Percentiles rank a stretch among this genome's conserved stretches.
These are phyloP conservation scores for Fukomys damarensis DNA, from an alignment of 2,113 vertebrate genomes.

Conservation along the genomic window DNA sequence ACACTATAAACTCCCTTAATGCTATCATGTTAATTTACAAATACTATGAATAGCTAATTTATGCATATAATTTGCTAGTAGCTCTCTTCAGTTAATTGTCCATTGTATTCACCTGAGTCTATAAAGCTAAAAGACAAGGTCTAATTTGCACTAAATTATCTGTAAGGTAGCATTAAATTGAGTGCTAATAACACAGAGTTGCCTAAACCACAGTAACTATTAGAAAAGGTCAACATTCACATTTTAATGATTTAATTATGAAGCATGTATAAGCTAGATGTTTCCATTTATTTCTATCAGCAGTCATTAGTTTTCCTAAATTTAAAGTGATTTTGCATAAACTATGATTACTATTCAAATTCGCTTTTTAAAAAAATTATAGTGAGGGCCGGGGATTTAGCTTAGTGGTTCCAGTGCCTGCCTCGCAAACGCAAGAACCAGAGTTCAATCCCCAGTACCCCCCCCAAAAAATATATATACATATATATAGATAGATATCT, in stretches of 20 bases:
- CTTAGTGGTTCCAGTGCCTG: too few species aligned
- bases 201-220: constrained; percentile 11
- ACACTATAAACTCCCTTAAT: neutral
- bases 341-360: neutral
- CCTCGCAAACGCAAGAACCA: too few species aligned
- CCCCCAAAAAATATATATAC: too few species aligned
- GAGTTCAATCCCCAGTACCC: too few species aligned
- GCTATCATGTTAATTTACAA: neutral
- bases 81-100: neutral
- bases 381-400: too few species aligned
- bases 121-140: neutral
- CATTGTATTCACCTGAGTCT: neutral
- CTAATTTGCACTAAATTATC: neutral
- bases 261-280: neutral
- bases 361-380: neutral
- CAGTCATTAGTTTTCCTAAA: neutral
- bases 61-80: neutral
- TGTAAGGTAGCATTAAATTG: neutral
- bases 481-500: too few species aligned
- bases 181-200: constrained; percentile 10
- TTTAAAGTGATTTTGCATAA: constrained; percentile 27
- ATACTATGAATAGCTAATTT: neutral
- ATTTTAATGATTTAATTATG: constrained; percentile 33
- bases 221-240: neutral
- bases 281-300: constrained; percentile 43